A percentile compares a stretch with the other conserved stretches of the same genome.
These are phyloP conservation scores for Himantopus leucocephalus DNA, from an alignment of 2,113 vertebrate genomes.

Conservation along the genomic window DNA sequence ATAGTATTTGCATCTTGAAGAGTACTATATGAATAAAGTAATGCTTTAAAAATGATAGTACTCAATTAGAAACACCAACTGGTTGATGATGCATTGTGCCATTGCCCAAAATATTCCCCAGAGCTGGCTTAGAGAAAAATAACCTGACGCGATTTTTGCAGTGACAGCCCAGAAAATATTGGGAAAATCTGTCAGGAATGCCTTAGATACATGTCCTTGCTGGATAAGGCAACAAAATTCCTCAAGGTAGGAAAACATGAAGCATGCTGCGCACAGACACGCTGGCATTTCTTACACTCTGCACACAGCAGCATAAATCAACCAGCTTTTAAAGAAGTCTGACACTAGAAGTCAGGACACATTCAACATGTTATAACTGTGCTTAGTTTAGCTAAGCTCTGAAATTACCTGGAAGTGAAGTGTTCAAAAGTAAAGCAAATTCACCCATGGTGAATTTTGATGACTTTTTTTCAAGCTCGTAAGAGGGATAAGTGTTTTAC, in stretches of 20 bases:
- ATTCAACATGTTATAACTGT: rapidly evolving
- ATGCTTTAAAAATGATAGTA: background rate
- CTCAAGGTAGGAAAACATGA: rapidly evolving
- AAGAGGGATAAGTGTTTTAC: background rate
- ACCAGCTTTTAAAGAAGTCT: background rate
- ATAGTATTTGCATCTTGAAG: background rate
- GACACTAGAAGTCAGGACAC: background rate
- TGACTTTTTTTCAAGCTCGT: background rate
- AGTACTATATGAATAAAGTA: background rate
- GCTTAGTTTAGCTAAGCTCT: background rate
- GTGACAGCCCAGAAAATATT: background rate
- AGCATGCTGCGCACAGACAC: rapidly evolving
- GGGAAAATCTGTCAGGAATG: background rate
- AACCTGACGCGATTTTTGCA: background rate
- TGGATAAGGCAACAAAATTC: background rate
- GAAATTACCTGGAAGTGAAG: background rate
- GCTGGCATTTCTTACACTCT: background rate
- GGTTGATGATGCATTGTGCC: rapidly evolving
- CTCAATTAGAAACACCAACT: background rate
- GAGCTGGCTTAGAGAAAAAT: background rate
- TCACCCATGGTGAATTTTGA: background rate
- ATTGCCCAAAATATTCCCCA: background rate
- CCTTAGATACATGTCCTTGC: background rate
- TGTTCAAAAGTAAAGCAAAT: background rate
- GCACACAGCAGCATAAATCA: background rate